A percentile compares a stretch with the other conserved stretches of the same genome.
phyloP scores from a whole-genome alignment of 2,888 invertebrate genomes.

The Drosophila suboccidentalis region DNA sequence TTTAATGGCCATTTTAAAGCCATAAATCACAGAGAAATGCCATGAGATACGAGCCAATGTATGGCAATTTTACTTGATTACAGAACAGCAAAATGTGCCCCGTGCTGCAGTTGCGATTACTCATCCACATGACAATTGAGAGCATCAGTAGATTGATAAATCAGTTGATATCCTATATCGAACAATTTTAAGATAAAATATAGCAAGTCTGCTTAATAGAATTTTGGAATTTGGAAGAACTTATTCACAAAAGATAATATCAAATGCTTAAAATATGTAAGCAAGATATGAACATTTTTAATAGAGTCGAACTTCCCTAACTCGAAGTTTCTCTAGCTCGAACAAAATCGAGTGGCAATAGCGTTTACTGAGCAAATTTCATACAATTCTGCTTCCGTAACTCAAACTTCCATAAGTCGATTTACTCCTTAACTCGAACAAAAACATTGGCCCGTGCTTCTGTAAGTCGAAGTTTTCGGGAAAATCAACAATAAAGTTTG shows the following conservation, averaged over 20 bases:
- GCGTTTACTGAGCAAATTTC: no score
- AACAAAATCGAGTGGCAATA: no score
- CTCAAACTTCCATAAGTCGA: no score
- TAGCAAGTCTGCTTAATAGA: background rate
- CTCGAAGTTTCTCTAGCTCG: no score
- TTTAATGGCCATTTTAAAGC: conserved; percentile 61
- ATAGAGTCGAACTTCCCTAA: no score
- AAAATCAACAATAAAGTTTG: no score
- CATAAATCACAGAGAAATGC: conserved; percentile 65
- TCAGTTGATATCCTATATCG: conserved; percentile 1
- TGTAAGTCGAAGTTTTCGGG: no score
- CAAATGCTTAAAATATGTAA: no score
- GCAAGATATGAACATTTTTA: no score
- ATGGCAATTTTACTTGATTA: conserved; percentile 62
- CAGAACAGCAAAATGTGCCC: conserved; percentile 35
- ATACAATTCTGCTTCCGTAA: no score
- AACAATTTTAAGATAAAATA: background rate
- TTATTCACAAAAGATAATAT: background rate
- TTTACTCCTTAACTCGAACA: no score
- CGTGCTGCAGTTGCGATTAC: conserved; percentile 39
- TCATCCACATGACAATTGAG: conserved; percentile 48
- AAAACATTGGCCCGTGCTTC: no score
- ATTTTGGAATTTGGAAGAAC: background rate
- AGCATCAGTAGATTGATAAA: background rate
- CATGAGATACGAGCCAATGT: conserved; percentile 47